A percentile compares a stretch with the other conserved stretches of the same genome.
These are phyloP conservation scores for Corydoras maculifer DNA, from an alignment of 2,113 vertebrate genomes.

Conservation along the genomic window DNA sequence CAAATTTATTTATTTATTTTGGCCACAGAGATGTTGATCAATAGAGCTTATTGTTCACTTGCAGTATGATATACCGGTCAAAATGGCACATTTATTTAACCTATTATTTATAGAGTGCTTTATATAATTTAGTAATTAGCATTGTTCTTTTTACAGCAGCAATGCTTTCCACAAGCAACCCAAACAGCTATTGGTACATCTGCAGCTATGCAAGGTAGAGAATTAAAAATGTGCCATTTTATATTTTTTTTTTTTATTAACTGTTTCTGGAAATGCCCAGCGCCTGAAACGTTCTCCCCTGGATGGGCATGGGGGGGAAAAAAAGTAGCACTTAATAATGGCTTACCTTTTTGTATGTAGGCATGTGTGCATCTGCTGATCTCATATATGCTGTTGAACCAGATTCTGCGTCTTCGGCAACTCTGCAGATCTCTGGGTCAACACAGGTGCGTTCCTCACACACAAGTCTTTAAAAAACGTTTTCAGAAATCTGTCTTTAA, in stretches of 20 bases:
- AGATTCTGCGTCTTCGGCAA: conserved; percentile 35
- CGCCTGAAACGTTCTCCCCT: no score
- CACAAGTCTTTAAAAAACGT: neutral
- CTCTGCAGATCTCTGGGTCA: conserved; percentile 39
- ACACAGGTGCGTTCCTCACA: conserved; percentile 46
- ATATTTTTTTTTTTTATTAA: no score
- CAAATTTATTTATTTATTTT: no score
- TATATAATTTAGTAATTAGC: neutral
- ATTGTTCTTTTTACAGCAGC: conserved; percentile 38
- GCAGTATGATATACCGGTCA: no score
- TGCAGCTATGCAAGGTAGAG: conserved; percentile 53
- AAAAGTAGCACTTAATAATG: no score
- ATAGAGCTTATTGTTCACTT: no score
- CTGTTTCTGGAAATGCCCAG: no score
- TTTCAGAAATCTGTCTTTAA: no score
- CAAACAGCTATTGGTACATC: conserved; percentile 34
- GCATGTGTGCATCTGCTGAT: conserved; percentile 1
- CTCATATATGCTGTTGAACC: neutral
- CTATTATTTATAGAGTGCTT: neutral
- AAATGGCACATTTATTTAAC: neutral
- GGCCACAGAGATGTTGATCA: no score
- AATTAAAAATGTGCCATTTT: neutral
- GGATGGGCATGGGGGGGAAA: no score
- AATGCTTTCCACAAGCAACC: conserved; percentile 40
- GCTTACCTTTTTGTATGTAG: neutral